Percentiles rank a stretch among this genome's conserved stretches.
Conservation (phyloP, 2,797 vertebrate genomes). For the Nyctibius grandis region DNA sequence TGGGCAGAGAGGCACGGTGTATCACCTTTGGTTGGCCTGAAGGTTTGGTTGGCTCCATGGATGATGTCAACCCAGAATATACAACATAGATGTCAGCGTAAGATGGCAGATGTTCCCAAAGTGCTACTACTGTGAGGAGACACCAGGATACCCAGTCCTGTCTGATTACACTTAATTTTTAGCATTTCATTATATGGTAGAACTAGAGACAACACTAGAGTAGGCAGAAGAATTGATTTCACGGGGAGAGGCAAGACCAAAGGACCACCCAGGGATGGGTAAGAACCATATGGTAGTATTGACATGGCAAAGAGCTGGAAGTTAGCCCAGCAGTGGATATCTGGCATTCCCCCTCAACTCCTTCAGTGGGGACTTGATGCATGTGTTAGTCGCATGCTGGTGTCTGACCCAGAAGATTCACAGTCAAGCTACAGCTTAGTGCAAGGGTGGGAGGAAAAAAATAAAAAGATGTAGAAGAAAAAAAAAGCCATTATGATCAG, state of each 20-base stretch:
- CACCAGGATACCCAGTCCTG: neutral
- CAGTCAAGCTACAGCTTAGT: neutral
- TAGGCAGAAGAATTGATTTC: neutral
- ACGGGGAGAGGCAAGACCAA: neutral
- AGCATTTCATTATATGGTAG: neutral
- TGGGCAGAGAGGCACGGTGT: too few species aligned
- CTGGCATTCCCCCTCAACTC: neutral
- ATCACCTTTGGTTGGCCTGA: neutral
- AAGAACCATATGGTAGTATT: neutral
- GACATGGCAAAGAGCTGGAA: neutral
- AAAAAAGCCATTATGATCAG: neutral
- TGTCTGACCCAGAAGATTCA: neutral
- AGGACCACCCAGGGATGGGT: neutral
- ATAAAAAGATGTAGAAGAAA: neutral
- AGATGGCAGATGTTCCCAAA: neutral
- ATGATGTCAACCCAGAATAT: neutral
- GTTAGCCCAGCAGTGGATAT: neutral
- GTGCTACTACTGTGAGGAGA: neutral
- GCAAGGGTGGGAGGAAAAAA: neutral
- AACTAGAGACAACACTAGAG: accelerated
- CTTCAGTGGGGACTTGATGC: accelerated
- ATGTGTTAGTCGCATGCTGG: accelerated
- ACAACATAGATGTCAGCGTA: neutral
- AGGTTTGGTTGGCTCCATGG: neutral
- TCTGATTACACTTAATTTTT: neutral